Base-by-base conservation (phyloP, 1,140 invertebrate genomes). In the Meloidogyne exigua region DNA sequence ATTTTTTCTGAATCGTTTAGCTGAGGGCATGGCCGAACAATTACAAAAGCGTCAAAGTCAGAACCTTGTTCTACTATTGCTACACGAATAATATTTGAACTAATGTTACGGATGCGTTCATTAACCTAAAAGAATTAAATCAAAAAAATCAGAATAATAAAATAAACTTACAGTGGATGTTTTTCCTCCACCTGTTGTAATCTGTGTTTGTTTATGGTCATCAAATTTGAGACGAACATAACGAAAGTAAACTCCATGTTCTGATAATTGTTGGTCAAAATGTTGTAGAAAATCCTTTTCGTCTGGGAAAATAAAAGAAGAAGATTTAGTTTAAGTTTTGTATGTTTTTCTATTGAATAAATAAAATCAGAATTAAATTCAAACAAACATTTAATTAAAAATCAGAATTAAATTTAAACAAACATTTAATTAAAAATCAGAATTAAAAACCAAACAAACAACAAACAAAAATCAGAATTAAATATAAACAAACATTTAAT, bases 361-460 rank as follows among this genome's bases (percentile, higher is more conserved):
- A n/a, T n/a, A 44, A 44, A 44, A 44, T 44, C 11, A 44, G 15
- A 13, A 44, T 44, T 12, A 44, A 44, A 44, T 18, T 10, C 15
- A 18, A n/a, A 67, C 36, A 18, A n/a, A 18, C 66, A 39, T 32
- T 68, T 18, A 5, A 7, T 18, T 32, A 36, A 36, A 71, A 71
- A 44, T 71, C 69, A 26, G 69, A 13, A 44, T 44, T 12, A 44
- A 44, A 44, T 18, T 10, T 7, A 18, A n/a, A 67, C 36, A 18
- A n/a, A 18, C 66, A 39, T 32, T 68, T 18, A 5, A 7, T 18
- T 32, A 36, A 36, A 71, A 71, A 44, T 71, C 69, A 26, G 69
- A 57, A 71, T 44, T 57, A 44, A 71, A 71, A 21, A 71, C 57
- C 13, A 36, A 71, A 15, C 13, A n/a, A n/a, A n/a, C n/a, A n/a